Conservation (phyloP, 35 echinoderm and acorn worm species). For the Heliocidaris tuberculata region DNA sequence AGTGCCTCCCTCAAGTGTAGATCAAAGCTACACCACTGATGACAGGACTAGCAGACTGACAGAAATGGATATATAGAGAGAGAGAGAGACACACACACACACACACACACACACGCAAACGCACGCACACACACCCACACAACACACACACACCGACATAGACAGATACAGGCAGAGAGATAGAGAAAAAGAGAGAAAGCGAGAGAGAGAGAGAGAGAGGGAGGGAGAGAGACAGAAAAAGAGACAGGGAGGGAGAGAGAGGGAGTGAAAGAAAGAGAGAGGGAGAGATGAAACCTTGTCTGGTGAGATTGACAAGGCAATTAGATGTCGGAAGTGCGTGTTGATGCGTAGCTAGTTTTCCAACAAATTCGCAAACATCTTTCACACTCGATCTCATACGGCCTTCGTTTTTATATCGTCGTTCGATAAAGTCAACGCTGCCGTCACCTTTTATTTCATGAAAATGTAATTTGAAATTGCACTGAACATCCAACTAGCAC, state of each 20-base stretch:
- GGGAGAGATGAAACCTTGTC: background rate
- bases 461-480: background rate
- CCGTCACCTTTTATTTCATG: background rate
- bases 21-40: too few relatives aligned
- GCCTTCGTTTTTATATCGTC: background rate
- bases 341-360: background rate
- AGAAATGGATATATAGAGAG: background rate
- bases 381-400: background rate
- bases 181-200: background rate
- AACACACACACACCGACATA: too few relatives aligned
- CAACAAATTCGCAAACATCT: background rate
- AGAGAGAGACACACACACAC: too few relatives aligned
- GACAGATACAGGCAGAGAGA: background rate
- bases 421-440: background rate
- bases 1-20: too few relatives aligned
- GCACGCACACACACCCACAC: too few relatives aligned
- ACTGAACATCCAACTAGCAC: background rate
- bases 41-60: too few relatives aligned
- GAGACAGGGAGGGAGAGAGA: background rate
- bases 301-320: background rate
- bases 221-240: background rate
- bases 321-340: background rate
- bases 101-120: too few relatives aligned
- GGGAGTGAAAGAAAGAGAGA: background rate
- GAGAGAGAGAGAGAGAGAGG: background rate